Evolutionary conservation across 2,888 invertebrate genomes (phyloP), one percentile per base, ranked within the genome.

Genomic region (Leptopilina syphax): DNA sequence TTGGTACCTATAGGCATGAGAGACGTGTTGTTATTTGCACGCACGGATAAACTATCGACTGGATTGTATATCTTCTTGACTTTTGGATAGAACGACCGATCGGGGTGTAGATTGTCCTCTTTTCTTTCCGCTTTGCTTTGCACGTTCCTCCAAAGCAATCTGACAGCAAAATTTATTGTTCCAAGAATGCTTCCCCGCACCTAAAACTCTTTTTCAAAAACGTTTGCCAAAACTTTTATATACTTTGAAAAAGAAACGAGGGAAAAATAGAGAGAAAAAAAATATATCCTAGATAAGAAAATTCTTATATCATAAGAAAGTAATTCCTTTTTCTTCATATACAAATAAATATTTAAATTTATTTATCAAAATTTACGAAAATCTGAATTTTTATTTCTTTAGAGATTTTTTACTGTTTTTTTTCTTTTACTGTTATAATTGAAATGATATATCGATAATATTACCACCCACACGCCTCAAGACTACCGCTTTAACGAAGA

Each of bases 31-130:
- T 70, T 73, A n/a, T 54, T 73, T 57, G 73, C 73, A 57, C 73
- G 73, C 73, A 73, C 27, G 73, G 73, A 73, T 73, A 73, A 73
- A 73, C 73, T 57, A 41, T 73, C 63, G 78, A 77, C 76, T 70
- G 57, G 77, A 81, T 80, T 80, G 73, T 73, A 73, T 73, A 73
- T 73, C 81, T 73, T 78, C 80, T 83, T 82, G 80, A 82, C 78
- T 82, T 80, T 79, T 67, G 77, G 80, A 82, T 82, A 80, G 80
- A 80, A 77, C 65, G 57, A 57, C 57, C 73, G 73, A 73, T 73
- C 73, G 63, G 65, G 77, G 65, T 77, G 77, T 77, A 63, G 77
- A 77, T 77, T 77, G 77, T 77, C 77, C 65, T 77, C 70, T 60
- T 76, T 70, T 73, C 41, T 68, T 70, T 65, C 44, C 54, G 70